Conservation (phyloP, 2,888 invertebrate species). For the Gastracanthus pulcherrimus region DNA sequence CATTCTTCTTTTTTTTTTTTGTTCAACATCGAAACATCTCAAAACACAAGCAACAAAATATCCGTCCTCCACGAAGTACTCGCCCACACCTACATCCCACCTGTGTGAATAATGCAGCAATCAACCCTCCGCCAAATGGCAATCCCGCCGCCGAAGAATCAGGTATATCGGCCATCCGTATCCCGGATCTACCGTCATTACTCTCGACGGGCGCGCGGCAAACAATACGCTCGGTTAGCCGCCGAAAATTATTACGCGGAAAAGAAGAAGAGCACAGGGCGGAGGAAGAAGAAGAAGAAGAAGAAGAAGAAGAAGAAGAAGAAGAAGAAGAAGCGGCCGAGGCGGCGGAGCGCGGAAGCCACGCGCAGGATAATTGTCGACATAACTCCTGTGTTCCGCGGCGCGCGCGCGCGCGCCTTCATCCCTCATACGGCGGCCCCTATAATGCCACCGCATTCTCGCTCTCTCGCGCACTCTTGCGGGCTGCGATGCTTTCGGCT, state of each 20-base stretch:
- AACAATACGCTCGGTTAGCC: constrained; percentile 18
- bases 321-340: neutral
- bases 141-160: neutral
- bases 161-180: neutral
- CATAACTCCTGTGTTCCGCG: constrained; percentile 20
- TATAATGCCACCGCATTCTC: neutral
- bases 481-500: too few species aligned
- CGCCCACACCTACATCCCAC: neutral
- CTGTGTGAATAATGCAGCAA: too few species aligned
- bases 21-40: too few species aligned
- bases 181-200: neutral
- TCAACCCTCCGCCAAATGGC: neutral
- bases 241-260: neutral
- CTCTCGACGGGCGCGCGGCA: neutral
- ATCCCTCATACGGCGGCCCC: constrained; percentile 2
- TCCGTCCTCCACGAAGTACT: too few species aligned
- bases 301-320: neutral
- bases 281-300: neutral
- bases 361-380: constrained; percentile 31
- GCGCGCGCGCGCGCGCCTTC: neutral
- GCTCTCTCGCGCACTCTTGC: too few species aligned
- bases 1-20: too few species aligned
- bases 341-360: too few species aligned
- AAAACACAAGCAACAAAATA: too few species aligned
- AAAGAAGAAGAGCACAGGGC: neutral